These are phyloP conservation scores for Psilanteris sp. DNA, from an alignment of 1,140 invertebrate genomes.

Conservation along the genomic window DNA sequence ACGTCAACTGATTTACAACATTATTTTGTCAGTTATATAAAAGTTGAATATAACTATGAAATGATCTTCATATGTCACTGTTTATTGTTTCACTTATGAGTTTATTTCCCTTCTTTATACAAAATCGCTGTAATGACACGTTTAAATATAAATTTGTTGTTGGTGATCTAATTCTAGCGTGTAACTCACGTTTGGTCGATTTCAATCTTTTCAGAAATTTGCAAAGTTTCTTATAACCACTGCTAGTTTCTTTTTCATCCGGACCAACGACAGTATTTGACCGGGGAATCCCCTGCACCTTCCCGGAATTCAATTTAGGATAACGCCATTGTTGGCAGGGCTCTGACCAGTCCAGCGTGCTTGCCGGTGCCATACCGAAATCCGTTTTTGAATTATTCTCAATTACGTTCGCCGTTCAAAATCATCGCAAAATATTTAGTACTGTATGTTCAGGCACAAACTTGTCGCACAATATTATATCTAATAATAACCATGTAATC, in stretches of 20 bases:
- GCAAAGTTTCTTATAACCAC: conserved; percentile 76
- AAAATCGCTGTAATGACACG: no score
- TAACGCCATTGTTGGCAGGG: conserved; percentile 75
- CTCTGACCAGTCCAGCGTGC: conserved; percentile 73
- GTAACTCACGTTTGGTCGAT: conserved; percentile 74
- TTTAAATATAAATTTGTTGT: no score
- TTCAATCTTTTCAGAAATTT: conserved; percentile 72
- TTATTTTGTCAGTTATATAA: conserved; percentile 17
- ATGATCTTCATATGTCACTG: no score
- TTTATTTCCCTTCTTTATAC: no score
- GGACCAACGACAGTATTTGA: conserved; percentile 69
- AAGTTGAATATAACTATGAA: conserved; percentile 8
- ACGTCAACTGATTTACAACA: conserved; percentile 21
- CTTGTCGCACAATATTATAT: no score
- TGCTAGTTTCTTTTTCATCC: conserved; percentile 69
- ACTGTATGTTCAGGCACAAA: no score
- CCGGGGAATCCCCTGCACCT: conserved; percentile 55
- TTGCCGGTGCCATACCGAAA: conserved; percentile 71
- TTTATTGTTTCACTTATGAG: no score
- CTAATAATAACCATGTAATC: no score
- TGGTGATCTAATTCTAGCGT: no score
- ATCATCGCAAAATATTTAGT: no score
- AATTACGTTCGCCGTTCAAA: background rate
- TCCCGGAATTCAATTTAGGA: conserved; percentile 67
- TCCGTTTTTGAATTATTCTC: background rate